Percentiles rank a stretch among this genome's conserved stretches.
Conservation (phyloP, 2,797 vertebrate species). For the Cirrhinus mrigala region DNA sequence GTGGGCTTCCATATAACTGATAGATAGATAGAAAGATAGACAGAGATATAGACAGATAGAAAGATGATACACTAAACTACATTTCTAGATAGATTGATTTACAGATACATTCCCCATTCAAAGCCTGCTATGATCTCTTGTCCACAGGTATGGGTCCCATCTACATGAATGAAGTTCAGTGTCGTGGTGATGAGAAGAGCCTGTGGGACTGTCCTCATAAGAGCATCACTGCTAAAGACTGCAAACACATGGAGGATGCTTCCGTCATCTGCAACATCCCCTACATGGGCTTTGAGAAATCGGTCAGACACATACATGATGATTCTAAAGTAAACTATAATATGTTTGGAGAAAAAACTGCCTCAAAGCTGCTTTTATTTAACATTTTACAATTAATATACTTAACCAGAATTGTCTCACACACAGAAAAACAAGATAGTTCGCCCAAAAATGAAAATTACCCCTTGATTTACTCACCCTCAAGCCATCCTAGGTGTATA, state of each 20-base stretch:
- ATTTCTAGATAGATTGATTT: not conserved
- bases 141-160: constrained; percentile 89
- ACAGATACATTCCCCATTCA: not conserved
- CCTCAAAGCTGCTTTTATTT: not conserved
- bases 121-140: constrained; percentile 14
- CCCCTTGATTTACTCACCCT: no score
- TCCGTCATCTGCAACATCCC: constrained; percentile 90
- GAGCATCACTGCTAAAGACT: constrained; percentile 90
- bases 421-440: not conserved
- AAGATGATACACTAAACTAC: not conserved
- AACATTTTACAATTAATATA: not conserved
- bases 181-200: constrained; percentile 85
- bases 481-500: no score
- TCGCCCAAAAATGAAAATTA: no score
- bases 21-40: not conserved
- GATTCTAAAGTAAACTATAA: not conserved
- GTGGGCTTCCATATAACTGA: constrained; percentile 70
- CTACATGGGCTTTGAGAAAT: constrained; percentile 88
- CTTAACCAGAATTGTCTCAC: not conserved
- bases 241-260: constrained; percentile 88
- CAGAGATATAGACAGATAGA: not conserved
- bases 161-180: constrained; percentile 93
- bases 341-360: not conserved
- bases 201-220: constrained; percentile 91
- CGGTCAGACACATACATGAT: constrained; percentile 79